Evolutionary conservation across 2,113 vertebrate species (phyloP), one percentile per base, ranked within the genome.

Genomic region (Stercorarius parasiticus): DNA sequence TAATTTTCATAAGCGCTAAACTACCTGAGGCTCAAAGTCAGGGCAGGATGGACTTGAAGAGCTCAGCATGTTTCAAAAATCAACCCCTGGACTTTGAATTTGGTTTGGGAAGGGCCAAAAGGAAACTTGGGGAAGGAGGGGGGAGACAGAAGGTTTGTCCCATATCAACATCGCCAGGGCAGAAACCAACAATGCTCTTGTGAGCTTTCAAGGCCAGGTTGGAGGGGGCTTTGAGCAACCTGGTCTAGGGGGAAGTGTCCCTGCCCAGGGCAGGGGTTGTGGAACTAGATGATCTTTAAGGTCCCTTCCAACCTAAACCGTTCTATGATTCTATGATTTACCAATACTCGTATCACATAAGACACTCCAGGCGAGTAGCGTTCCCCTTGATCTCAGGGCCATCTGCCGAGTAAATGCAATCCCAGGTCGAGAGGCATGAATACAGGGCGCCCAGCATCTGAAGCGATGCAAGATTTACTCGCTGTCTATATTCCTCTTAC

Each of bases 291-390:
- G 59, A 11, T 15, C 59, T 36, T 62, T 61, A 61, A 61, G 59
- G 58, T 62, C n/a, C 36, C 15, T 62, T 38, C 61, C 36, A 26
- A 18, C 10, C 15, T n/a, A 38, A 38, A 38, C 61, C 16, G 25
- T 6, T 59, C 34, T 59, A 22, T 59, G 21, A 15, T 59, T 15
- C 25, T 6, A 2, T 0, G 12, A 43, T 26, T 20, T 17, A 59
- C 18, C 0, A 10, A 30, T 1, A 10, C 30, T 25, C 0, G 0
- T 3, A 15, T 21, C 56, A 36, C 4, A 0, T 2, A 38, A 5
- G 1, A 0, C 19, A 30, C 30, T 29, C 61, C 5, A 4, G 40
- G 12, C 6, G 6, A 23, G 55, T 3, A 8, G 18, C 0, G 27
- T 1, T 58, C 42, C 69, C 45, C 42, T 16, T 6, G 0, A 42